Evolutionary conservation across 1,140 invertebrate genomes (phyloP), one percentile per base, ranked within the genome.

Genomic region (Nephotettix cincticeps): DNA sequence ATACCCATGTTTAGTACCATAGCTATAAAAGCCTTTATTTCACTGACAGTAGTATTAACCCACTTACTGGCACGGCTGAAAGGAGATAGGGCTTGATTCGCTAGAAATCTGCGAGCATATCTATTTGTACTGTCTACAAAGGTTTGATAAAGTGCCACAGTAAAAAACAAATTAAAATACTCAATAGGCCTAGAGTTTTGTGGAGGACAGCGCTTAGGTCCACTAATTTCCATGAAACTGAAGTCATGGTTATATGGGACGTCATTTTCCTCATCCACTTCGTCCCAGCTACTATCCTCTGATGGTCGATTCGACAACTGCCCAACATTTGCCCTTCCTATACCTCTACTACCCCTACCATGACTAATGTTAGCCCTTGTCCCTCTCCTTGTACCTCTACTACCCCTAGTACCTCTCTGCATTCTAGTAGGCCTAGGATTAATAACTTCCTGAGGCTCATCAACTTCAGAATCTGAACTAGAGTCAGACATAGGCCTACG

Each of bases 51-150:
- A 6, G 4, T 14, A 36, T 36, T 36, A 6, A 51, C n/a, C 47
- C 47, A 51, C 82, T 77, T 68, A 79, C 74, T 76, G 3, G 14
- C 21, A 11, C 6, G 47, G 4, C 14, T 19, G 21, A 51, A 17
- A n/a, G n/a, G n/a, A n/a, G n/a, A n/a, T n/a, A n/a, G n/a, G n/a
- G n/a, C n/a, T 19, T 51, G 14, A 21, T 51, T 51, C n/a, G 14
- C 47, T n/a, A 2, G 21, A 51, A 51, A 51, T 51, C 19, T 17
- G 2, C 11, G 19, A 19, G 25, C 36, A 68, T 25, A 68, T 23
- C n/a, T 25, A 9, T 68, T 68, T 68, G 25, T 68, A 51, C 21
- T 54, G 1, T 14, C 28, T 54, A 51, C n/a, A 19, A 51, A 36
- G 1, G 14, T 70, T 4, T n/a, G 63, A 32, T n/a, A 43, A 17